phyloP scores from a whole-genome alignment of 2,888 invertebrate species.

The Pemphredon lugubris region DNA sequence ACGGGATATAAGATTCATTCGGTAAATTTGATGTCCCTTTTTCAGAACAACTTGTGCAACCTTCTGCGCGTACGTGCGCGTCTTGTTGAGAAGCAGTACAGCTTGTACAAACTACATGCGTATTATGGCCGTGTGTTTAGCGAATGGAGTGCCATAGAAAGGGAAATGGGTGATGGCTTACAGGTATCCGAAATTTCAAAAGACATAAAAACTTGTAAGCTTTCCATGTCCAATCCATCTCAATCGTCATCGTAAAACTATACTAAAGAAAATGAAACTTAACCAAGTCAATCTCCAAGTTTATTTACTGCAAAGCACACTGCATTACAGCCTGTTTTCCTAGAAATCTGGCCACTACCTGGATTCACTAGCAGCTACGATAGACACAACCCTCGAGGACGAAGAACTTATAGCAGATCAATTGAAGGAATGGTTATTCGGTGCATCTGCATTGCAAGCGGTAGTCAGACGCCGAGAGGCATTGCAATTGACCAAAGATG shows the following conservation, averaged over 20 bases:
- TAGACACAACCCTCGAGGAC: constrained; percentile 89
- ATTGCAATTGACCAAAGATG: constrained; percentile 87
- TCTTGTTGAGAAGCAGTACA: constrained; percentile 89
- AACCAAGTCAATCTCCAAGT: too few species aligned
- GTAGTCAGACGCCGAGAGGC: constrained; percentile 89
- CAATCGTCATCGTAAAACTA: too few species aligned
- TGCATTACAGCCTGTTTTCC: constrained; percentile 66
- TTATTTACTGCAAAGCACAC: constrained; percentile 56
- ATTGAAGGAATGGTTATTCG: constrained; percentile 91
- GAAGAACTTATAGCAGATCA: constrained; percentile 92
- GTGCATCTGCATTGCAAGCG: constrained; percentile 88
- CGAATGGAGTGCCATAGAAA: constrained; percentile 93
- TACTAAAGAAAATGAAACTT: too few species aligned
- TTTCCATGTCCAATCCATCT: too few species aligned
- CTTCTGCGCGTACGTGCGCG: constrained; percentile 82
- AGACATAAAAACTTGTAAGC: too few species aligned
- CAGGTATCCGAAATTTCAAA: constrained; percentile 80
- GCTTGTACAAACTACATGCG: constrained; percentile 89
- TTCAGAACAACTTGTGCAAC: constrained; percentile 79
- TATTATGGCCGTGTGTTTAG: constrained; percentile 92
- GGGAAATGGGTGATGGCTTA: constrained; percentile 90
- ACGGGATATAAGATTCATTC: too few species aligned
- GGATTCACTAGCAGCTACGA: constrained; percentile 88
- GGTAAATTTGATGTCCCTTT: too few species aligned
- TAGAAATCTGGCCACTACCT: constrained; percentile 84